Conservation (phyloP, 2,797 vertebrate species). For the Helicolenus hilgendorfi region DNA sequence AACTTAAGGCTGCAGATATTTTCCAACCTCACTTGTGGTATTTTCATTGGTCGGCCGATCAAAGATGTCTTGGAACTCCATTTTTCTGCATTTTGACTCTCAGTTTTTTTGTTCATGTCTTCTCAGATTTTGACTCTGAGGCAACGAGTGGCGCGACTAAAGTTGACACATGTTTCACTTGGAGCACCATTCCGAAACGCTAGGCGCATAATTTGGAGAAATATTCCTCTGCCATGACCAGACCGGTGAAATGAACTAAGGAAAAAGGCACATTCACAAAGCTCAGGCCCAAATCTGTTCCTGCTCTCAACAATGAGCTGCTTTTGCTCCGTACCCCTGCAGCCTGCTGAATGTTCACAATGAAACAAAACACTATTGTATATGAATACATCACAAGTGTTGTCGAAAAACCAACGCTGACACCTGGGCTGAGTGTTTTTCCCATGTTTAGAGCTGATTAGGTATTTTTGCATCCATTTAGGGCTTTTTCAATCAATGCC, state of each 20-base stretch:
- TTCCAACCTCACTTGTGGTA: background rate
- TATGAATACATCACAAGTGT: slow-evolving; percentile 21
- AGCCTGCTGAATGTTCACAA: background rate
- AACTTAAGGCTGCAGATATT: background rate
- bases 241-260: slow-evolving; percentile 23
- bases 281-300: background rate
- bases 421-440: slow-evolving; percentile 28
- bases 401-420: background rate
- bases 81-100: slow-evolving; percentile 4
- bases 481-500: background rate
- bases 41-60: slow-evolving; percentile 28
- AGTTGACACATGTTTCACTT: slow-evolving; percentile 38
- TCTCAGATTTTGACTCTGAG: slow-evolving; percentile 26
- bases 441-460: slow-evolving; percentile 12
- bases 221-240: slow-evolving; percentile 28
- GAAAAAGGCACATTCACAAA: background rate
- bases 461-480: slow-evolving; percentile 6
- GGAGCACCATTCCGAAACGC: background rate
- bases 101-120: background rate
- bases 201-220: slow-evolving; percentile 17
- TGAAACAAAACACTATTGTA: background rate
- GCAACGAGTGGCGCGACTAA: background rate
- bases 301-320: slow-evolving; percentile 11
- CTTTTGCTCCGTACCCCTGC: background rate
- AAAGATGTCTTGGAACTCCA: background rate